Base-by-base conservation (phyloP, 2,888 invertebrate genomes). In the Salpingus planirostris region DNA sequence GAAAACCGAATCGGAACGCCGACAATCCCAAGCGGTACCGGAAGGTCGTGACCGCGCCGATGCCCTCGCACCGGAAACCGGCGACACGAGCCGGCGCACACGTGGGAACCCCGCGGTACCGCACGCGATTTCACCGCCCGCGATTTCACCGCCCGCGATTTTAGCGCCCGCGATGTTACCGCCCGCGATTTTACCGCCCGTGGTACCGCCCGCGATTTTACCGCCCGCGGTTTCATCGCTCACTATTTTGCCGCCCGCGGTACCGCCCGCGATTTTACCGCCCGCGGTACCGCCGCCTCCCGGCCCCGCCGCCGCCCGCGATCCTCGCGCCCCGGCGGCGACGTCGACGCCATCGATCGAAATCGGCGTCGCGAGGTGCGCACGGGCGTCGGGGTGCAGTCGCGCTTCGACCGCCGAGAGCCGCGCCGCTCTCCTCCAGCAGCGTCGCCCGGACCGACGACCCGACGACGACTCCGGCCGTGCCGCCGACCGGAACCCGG, bases 311-410 rank as follows among this genome's bases (percentile, higher is more conserved):
- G 13, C 3, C 2, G 14, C 2, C n/a, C 13, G 13, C 15, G 11
- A 24, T 10, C n/a, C 5, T 10, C 23, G 5, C 4, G 7, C 23
- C 4, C 23, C 8, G 23, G 10, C 23, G 23, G 10, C 41, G 37
- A 33, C 42, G 44, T 28, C 42, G 47, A 43, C 47, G 45, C 42
- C 55, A 57, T 58, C 59, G 57, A 59, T 57, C 56, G 55, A 43
- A 42, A 44, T 40, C 49, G 54, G 49, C 56, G 55, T 53, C 55
- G 54, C 44, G 41, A 43, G 51, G 46, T 54, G 55, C 55, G 44
- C 52, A 52, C 51, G 49, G 52, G 51, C 57, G 55, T 50, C 56
- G 55, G 57, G 54, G 50, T 54, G 57, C 57, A 57, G 59, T 59
- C 59, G 56, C 53, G 52, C 40, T 43, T 42, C 54, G 57, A 51